These are phyloP conservation scores for Agonopterix subpropinquella DNA, from an alignment of 2,888 invertebrate genomes.

Conservation along the genomic window DNA sequence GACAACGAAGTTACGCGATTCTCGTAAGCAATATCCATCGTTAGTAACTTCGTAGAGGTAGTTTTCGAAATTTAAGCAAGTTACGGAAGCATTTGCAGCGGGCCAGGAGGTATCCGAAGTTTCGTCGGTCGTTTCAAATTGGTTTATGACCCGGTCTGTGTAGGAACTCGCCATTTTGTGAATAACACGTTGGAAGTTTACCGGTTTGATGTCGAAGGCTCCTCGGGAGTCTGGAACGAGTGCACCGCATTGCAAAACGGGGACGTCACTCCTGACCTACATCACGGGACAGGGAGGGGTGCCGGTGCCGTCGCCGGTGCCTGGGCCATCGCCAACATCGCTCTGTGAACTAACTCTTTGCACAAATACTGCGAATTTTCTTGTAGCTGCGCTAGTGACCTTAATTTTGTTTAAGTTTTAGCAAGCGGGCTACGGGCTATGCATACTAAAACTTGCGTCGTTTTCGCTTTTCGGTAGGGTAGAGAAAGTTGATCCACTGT, in stretches of 20 bases:
- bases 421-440: neutral
- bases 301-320: conserved; percentile 25
- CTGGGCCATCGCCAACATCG: conserved; percentile 59
- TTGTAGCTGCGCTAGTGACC: conserved; percentile 3
- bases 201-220: conserved; percentile 9
- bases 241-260: conserved; percentile 38
- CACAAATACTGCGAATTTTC: conserved; percentile 20
- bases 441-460: neutral
- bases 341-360: conserved; percentile 22
- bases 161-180: conserved; percentile 18
- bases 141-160: conserved; percentile 25
- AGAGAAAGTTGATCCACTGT: too few species aligned
- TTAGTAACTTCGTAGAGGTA: conserved; percentile 4
- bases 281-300: conserved; percentile 26
- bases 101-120: conserved; percentile 14
- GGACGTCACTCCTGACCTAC: conserved; percentile 64
- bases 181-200: conserved; percentile 14
- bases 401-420: neutral
- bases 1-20: conserved; percentile 7
- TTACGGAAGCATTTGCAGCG: conserved; percentile 2
- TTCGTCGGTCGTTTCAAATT: conserved; percentile 35
- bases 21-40: neutral
- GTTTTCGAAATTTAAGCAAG: conserved; percentile 7
- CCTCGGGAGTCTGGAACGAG: conserved; percentile 11
- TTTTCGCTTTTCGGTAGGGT: too few species aligned